These are phyloP conservation scores for Marmota monax DNA, from an alignment of 2,113 vertebrate species.

Conservation along the genomic window DNA sequence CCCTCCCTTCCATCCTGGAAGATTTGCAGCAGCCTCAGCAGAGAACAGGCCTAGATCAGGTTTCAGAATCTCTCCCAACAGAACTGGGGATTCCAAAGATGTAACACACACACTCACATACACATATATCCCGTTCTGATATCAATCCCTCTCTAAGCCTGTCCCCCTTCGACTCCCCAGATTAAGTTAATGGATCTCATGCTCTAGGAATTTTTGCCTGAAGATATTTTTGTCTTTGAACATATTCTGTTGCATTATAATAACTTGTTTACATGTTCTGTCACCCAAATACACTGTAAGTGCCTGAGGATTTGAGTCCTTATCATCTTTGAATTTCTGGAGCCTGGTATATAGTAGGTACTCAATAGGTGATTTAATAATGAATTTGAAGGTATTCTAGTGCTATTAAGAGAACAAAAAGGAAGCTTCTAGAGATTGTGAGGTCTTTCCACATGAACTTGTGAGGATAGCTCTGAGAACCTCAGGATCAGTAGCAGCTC, in stretches of 20 bases:
- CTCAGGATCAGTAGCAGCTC: not conserved
- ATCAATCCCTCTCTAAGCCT: not conserved
- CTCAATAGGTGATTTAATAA: not conserved
- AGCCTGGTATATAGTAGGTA: not conserved
- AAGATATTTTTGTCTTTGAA: constrained; percentile 8
- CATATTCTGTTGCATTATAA: not conserved
- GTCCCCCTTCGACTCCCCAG: not conserved
- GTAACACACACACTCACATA: not conserved
- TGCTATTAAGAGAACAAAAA: constrained; percentile 30
- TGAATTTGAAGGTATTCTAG: not conserved
- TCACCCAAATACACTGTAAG: not conserved
- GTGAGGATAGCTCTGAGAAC: not conserved
- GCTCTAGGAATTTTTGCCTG: not conserved
- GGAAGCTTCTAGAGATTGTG: not conserved
- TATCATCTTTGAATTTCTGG: constrained; percentile 50
- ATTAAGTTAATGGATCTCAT: not conserved
- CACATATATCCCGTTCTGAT: not conserved
- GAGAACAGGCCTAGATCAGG: not conserved
- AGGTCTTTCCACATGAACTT: not conserved
- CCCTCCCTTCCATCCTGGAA: not conserved
- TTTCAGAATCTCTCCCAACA: not conserved
- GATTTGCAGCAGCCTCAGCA: not conserved
- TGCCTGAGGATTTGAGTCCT: not conserved
- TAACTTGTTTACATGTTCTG: not conserved
- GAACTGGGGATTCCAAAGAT: constrained; percentile 8